phyloP scores from a whole-genome alignment of 2,888 invertebrate species.

The Agrochola macilenta region DNA sequence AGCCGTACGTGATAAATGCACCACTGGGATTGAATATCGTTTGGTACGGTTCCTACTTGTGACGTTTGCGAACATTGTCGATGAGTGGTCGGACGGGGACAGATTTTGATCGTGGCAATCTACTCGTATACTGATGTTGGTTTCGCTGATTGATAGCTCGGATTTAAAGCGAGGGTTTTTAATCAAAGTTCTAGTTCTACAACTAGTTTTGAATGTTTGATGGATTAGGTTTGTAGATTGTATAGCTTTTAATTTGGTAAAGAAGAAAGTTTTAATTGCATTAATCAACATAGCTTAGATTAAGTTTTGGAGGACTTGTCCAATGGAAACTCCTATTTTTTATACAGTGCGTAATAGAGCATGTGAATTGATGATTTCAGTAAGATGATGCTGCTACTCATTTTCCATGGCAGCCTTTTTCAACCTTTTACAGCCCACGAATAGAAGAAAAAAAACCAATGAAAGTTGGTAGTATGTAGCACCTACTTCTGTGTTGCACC shows the following conservation, averaged over 20 bases:
- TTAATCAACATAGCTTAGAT: no score
- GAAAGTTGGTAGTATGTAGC: neutral
- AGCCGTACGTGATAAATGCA: slow-evolving; percentile 66
- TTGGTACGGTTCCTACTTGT: slow-evolving; percentile 29
- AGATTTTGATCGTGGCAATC: slow-evolving; percentile 34
- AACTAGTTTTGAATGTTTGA: slow-evolving; percentile 15
- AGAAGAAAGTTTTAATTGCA: neutral
- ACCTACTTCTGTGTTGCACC: neutral
- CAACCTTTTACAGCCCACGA: neutral
- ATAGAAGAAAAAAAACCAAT: no score
- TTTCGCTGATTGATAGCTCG: slow-evolving; percentile 29
- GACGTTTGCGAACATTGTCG: slow-evolving; percentile 31
- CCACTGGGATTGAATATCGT: slow-evolving; percentile 62
- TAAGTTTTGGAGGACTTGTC: neutral
- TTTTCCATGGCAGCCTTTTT: neutral
- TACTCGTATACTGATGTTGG: slow-evolving; percentile 13
- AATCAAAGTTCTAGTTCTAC: slow-evolving; percentile 7
- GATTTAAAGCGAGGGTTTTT: slow-evolving; percentile 7
- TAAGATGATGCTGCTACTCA: neutral
- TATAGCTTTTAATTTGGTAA: neutral
- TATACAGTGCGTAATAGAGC: no score
- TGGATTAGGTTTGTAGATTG: neutral
- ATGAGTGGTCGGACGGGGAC: slow-evolving; percentile 8
- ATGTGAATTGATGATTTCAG: neutral
- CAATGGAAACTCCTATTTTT: no score